A percentile compares a stretch with the other conserved stretches of the same genome.
Conservation (phyloP, 2,888 invertebrate species). For the Nomada flava region DNA sequence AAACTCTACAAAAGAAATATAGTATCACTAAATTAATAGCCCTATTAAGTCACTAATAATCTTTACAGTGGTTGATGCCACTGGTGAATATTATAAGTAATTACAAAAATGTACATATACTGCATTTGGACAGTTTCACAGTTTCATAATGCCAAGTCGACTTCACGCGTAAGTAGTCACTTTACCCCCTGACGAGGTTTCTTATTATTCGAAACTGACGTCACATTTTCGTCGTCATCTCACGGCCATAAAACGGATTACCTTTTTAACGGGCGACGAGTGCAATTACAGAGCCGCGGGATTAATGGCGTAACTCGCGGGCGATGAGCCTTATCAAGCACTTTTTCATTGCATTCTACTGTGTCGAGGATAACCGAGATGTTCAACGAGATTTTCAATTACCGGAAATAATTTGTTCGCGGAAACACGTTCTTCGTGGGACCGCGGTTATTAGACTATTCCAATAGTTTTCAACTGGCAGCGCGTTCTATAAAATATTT, state of each 20-base stretch:
- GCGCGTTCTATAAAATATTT: rapidly evolving
- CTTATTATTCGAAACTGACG: constrained; percentile 54
- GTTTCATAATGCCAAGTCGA: constrained; percentile 59
- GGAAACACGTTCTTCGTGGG: constrained; percentile 14
- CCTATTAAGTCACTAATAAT: too few relatives aligned
- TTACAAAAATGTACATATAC: too few relatives aligned
- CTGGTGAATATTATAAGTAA: constrained; percentile 25
- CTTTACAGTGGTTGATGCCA: constrained; percentile 3
- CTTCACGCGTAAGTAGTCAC: constrained; percentile 65
- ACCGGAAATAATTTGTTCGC: constrained; percentile 14
- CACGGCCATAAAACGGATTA: constrained; percentile 68
- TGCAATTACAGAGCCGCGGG: constrained; percentile 63
- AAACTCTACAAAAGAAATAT: too few relatives aligned
- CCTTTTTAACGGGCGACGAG: constrained; percentile 71
- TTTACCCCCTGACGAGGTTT: constrained; percentile 56
- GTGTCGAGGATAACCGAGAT: neutral
- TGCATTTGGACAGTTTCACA: constrained; percentile 54
- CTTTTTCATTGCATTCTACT: constrained; percentile 1
- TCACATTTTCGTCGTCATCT: constrained; percentile 5
- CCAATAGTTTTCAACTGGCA: neutral
- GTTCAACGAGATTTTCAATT: constrained; percentile 22
- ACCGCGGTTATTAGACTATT: neutral
- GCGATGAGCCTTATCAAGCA: constrained; percentile 29
- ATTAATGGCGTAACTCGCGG: constrained; percentile 34
- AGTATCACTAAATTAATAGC: too few relatives aligned